phyloP scores from a whole-genome alignment of 2,113 vertebrate genomes.

The Machaerirhynchus nigripectus region DNA sequence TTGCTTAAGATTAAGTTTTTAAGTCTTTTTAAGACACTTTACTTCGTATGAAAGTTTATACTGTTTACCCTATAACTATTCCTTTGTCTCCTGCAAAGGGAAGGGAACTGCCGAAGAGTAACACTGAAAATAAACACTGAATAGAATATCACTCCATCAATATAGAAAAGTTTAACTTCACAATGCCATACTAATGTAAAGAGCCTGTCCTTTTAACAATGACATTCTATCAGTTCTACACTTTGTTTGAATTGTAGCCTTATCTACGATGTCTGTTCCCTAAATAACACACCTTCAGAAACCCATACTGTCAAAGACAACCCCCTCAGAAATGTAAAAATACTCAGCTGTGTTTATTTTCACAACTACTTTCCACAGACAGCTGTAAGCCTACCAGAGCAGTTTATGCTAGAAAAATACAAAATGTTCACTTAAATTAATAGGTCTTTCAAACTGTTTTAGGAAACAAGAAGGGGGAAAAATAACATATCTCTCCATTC shows the following conservation, averaged over 20 bases:
- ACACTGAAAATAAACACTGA: background rate
- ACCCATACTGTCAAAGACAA: background rate
- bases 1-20: background rate
- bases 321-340: background rate
- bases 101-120: background rate
- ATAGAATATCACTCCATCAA: background rate
- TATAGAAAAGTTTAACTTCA: background rate
- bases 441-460: background rate
- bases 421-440: background rate
- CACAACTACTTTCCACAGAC: background rate
- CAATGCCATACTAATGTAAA: background rate
- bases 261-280: background rate
- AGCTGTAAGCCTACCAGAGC: background rate
- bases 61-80: background rate
- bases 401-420: background rate
- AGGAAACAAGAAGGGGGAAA: background rate
- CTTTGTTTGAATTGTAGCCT: background rate
- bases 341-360: background rate
- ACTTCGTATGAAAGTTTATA: background rate
- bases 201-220: background rate
- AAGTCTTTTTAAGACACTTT: background rate
- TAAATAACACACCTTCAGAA: rapidly evolving
- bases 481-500: background rate
- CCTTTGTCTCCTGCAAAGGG: background rate
- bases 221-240: background rate